Evolutionary conservation across 2,113 vertebrate species (phyloP).

Genomic region (Eublepharis macularius): DNA sequence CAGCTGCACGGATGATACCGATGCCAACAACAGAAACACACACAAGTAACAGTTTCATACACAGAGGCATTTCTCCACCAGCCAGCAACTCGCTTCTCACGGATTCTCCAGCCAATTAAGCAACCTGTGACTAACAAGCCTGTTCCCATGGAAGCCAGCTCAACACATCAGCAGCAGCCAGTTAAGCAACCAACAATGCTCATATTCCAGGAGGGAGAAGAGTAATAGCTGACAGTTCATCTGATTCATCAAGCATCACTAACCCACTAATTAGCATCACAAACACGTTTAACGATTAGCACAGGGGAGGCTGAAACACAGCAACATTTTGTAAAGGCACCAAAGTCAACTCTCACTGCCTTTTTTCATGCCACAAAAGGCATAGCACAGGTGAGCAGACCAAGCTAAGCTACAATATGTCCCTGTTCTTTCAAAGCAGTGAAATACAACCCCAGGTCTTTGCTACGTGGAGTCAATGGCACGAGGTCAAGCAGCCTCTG

Average conservation of each 20-base stretch:
- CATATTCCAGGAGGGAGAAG: background rate
- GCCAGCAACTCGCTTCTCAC: constrained; percentile 58
- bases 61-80: constrained; percentile 33
- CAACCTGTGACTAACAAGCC: constrained; percentile 20
- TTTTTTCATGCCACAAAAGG: background rate
- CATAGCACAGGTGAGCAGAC: fast-evolving
- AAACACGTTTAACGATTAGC: constrained; percentile 3
- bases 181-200: constrained; percentile 25
- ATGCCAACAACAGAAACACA: background rate
- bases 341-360: background rate
- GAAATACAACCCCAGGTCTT: too few relatives aligned
- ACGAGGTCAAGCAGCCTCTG: background rate
- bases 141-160: constrained; percentile 31
- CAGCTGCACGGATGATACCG: constrained; percentile 28
- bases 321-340: background rate
- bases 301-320: background rate
- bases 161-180: background rate
- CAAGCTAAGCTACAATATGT: fast-evolving
- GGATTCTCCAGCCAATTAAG: constrained; percentile 35
- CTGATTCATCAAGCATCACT: constrained; percentile 39
- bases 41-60: background rate
- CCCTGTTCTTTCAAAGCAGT: too few relatives aligned
- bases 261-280: constrained; percentile 41
- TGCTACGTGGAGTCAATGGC: background rate
- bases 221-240: constrained; percentile 23